A percentile compares a stretch with the other conserved stretches of the same genome.
These are phyloP conservation scores for Sebastes trivittatus DNA, from an alignment of 2,797 vertebrate genomes.

Conservation along the genomic window DNA sequence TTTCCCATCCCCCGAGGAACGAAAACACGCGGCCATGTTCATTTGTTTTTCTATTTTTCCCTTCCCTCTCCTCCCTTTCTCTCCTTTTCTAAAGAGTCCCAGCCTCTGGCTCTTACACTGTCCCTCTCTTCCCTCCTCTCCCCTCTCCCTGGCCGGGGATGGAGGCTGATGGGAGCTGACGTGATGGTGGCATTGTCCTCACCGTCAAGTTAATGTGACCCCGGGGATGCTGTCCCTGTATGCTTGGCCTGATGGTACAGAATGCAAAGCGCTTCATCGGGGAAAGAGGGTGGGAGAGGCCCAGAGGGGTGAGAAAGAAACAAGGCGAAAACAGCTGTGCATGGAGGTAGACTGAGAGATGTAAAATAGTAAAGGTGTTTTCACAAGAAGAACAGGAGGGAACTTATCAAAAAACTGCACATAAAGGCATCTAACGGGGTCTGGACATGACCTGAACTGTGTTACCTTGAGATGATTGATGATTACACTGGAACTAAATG, in stretches of 20 bases:
- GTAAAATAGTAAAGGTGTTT: constrained; percentile 18
- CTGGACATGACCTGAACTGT: constrained; percentile 13
- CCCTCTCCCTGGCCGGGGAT: constrained; percentile 45
- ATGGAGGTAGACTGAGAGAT: constrained; percentile 51
- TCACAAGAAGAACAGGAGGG: constrained; percentile 21
- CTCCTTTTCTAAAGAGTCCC: constrained; percentile 59
- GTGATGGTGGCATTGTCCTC: constrained; percentile 77
- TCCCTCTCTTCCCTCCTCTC: constrained; percentile 23
- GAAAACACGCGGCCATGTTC: constrained; percentile 43
- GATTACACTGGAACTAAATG: not conserved
- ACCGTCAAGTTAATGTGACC: constrained; percentile 71
- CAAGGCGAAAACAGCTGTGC: constrained; percentile 18
- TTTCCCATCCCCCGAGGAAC: constrained; percentile 47
- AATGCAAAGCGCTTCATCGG: constrained; percentile 51
- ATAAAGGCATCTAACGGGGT: not conserved
- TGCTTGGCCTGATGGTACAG: constrained; percentile 58
- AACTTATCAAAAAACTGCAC: constrained; percentile 1
- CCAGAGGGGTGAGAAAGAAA: constrained; percentile 2
- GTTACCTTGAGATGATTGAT: not conserved
- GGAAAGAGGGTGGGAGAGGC: constrained; percentile 24
- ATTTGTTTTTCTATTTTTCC: constrained; percentile 62
- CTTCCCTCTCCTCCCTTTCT: constrained; percentile 57
- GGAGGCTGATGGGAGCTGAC: constrained; percentile 79
- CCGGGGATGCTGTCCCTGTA: constrained; percentile 58
- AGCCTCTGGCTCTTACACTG: constrained; percentile 54